Base-by-base conservation (phyloP, 30 jellyfish, hydroid and myxozoan genomes). In the Chrysaora quinquecirrha region DNA sequence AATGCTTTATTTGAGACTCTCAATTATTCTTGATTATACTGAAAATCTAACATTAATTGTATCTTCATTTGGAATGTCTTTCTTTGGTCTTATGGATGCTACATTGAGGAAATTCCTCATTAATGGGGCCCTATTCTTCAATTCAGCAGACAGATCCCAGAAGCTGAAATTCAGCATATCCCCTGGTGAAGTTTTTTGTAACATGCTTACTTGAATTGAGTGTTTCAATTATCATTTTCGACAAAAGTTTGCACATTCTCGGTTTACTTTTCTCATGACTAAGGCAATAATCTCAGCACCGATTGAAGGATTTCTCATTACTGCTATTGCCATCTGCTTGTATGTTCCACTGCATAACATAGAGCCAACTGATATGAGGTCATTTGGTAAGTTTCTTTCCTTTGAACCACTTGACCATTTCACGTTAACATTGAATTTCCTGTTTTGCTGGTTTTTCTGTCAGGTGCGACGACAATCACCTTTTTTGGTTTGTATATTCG, bases 271-370 rank as follows among this genome's bases (percentile, higher is more conserved):
- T 30, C 1, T 38, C 11, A 38, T 6, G 54, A 38, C 54, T 14
- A 38, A 38, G 6, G 6, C 14, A 14, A 38, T 3, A 14, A 38
- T 14, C 6, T 38, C 54, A 3, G 54, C 54, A 3, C 54, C 14
- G 22, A 60, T 60, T 60, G 1, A 12, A 12, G 72, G 72, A 60
- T 60, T 25, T 60, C 72, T 25, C 72, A 60, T 60, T 25, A 30
- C 72, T 60, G 72, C 25, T 12, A 12, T 60, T 0, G 72, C 72
- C 1, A 60, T 60, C 22, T 60, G 72, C 32, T 60, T 60, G 72
- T 12, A 60, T 12, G 30, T 60, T 60, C 72, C 72, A 12, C 30
- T 60, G 18, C 31, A 25, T 12, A 60, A 12, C 72, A 60, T 60
- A 14, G 22, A 12, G 11, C 72, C 72, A 60, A 60, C 31, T 12